These are phyloP conservation scores for Scomber colias DNA, from an alignment of 2,113 vertebrate genomes.

Conservation along the genomic window DNA sequence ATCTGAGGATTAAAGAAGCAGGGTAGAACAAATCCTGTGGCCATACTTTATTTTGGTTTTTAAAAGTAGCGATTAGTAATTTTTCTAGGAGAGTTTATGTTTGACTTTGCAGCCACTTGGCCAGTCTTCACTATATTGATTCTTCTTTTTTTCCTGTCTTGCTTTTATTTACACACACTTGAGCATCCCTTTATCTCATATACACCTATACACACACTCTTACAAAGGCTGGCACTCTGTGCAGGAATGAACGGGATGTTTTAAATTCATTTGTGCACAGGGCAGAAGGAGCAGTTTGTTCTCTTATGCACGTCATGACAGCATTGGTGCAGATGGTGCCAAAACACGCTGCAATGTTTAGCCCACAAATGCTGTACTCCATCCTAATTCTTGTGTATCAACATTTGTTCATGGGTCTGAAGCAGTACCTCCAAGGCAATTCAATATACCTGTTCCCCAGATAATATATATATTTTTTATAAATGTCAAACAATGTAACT, in stretches of 20 bases:
- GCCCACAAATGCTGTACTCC: constrained; percentile 30
- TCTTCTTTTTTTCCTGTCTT: background rate
- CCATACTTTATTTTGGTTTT: constrained; percentile 20
- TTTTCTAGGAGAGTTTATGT: background rate
- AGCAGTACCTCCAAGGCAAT: constrained; percentile 38
- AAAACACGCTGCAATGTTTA: constrained; percentile 25
- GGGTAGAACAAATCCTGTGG: constrained; percentile 9
- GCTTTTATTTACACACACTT: constrained; percentile 16
- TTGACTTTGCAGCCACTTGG: constrained; percentile 32
- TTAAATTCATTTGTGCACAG: constrained; percentile 30
- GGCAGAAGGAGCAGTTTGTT: constrained; percentile 5
- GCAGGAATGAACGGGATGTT: background rate
- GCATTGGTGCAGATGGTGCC: constrained; percentile 1
- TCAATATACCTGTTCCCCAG: constrained; percentile 42
- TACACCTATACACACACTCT: background rate
- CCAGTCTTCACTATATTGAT: background rate
- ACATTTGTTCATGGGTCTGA: constrained; percentile 41
- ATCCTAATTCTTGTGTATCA: constrained; percentile 47
- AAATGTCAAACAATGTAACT: constrained; percentile 63
- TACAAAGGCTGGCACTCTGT: background rate
- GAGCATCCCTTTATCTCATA: background rate
- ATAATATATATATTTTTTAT: constrained; percentile 44
- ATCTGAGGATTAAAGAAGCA: constrained; percentile 37
- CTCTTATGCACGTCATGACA: constrained; percentile 5
- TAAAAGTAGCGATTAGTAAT: constrained; percentile 1